Evolutionary conservation across 2,113 vertebrate genomes (phyloP).

Genomic region (Phalacrocorax carbo): DNA sequence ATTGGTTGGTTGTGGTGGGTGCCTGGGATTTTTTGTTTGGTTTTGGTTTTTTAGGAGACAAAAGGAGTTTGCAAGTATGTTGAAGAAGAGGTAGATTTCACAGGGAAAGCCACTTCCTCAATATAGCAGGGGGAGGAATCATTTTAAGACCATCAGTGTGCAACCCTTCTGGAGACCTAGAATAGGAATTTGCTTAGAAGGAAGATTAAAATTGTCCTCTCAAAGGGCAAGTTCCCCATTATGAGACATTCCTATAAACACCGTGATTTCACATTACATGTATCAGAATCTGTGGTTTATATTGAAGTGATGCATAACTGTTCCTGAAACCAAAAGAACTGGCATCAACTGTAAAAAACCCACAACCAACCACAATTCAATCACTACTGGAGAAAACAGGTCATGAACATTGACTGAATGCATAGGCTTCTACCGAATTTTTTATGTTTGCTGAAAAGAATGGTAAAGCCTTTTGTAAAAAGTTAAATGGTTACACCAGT

Average conservation of each 20-base stretch:
- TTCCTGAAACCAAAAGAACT: background rate
- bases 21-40: no score
- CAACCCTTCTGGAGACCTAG: background rate
- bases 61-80: background rate
- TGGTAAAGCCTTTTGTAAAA: background rate
- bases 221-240: background rate
- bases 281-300: background rate
- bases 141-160: background rate
- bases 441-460: background rate
- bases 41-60: background rate
- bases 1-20: no score
- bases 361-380: background rate
- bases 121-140: background rate
- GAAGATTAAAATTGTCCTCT: background rate
- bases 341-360: background rate
- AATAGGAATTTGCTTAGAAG: background rate
- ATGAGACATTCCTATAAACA: background rate
- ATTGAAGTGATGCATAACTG: background rate
- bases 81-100: background rate
- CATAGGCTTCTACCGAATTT: background rate
- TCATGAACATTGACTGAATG: background rate
- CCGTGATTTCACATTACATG: background rate
- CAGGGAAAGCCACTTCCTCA: background rate
- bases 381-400: fast-evolving
- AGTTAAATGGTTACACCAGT: background rate